A percentile compares a stretch with the other conserved stretches of the same genome.
phyloP scores from a whole-genome alignment of 1,140 invertebrate genomes.

The Nebria ingens region DNA sequence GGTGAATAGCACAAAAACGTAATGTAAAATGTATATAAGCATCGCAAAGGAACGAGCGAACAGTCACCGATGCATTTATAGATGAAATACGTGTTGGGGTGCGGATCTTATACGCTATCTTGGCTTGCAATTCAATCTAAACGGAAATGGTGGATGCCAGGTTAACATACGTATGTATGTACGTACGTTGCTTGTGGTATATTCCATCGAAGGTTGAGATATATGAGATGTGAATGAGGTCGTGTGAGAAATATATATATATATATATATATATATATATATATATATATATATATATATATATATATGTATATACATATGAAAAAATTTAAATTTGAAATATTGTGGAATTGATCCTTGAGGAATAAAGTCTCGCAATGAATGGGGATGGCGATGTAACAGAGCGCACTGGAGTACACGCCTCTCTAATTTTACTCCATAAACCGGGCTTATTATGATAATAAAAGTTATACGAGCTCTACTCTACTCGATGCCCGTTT shows the following conservation, averaged over 20 bases:
- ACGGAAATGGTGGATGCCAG: background rate
- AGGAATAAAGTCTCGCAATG: too few species aligned
- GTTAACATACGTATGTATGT: background rate
- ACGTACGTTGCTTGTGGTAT: too few species aligned
- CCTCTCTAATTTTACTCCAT: background rate
- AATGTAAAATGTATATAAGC: too few species aligned
- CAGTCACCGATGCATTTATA: too few species aligned
- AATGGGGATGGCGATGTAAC: too few species aligned
- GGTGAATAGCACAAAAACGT: too few species aligned
- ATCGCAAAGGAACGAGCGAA: too few species aligned
- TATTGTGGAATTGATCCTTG: too few species aligned
- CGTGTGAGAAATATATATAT: background rate
- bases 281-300: background rate
- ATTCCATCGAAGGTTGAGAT: background rate
- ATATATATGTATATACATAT: background rate
- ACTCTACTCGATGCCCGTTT: background rate
- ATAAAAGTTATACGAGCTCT: background rate
- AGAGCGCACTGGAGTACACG: background rate
- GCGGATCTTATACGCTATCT: too few species aligned
- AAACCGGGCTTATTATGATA: background rate
- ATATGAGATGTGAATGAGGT: too few species aligned
- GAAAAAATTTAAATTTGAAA: too few species aligned
- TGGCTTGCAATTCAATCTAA: background rate
- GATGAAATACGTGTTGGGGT: too few species aligned
- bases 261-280: background rate